Conservation (phyloP, 2,797 vertebrate genomes). For the Crypturellus tataupa region DNA sequence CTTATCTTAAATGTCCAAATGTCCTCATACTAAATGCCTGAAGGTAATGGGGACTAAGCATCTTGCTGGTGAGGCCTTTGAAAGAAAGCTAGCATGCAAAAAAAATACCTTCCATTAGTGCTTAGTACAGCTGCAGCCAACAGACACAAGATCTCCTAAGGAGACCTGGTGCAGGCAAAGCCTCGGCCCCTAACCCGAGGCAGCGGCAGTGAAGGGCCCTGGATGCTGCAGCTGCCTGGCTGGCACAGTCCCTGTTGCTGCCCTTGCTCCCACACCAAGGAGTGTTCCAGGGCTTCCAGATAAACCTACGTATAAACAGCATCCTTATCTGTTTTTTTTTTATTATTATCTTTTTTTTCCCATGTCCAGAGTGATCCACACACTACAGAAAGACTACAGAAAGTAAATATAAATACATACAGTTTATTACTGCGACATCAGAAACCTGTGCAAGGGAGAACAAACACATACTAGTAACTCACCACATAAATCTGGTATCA, state of each 20-base stretch:
- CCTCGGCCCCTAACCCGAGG: background rate
- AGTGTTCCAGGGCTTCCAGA: too few species aligned
- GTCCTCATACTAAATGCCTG: background rate
- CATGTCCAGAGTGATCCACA: background rate
- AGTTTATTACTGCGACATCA: background rate
- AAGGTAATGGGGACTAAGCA: accelerated
- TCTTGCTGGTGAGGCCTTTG: background rate
- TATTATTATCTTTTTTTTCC: background rate
- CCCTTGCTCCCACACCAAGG: background rate
- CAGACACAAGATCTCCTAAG: background rate
- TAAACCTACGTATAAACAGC: background rate
- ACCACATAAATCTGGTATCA: accelerated
- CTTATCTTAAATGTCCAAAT: background rate
- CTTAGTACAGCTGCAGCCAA: background rate
- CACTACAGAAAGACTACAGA: background rate
- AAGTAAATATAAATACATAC: background rate
- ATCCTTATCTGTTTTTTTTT: background rate
- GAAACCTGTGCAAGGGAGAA: accelerated
- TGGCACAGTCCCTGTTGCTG: accelerated
- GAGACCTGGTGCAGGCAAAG: accelerated
- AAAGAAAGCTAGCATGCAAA: background rate
- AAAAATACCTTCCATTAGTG: background rate
- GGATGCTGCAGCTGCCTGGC: background rate
- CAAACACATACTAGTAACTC: accelerated
- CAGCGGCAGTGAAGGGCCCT: background rate